Percentiles rank a stretch among this genome's conserved stretches.
Evolutionary conservation across 2,888 invertebrate genomes (phyloP).

Genomic region (Himalopsyche kuldschensis): DNA sequence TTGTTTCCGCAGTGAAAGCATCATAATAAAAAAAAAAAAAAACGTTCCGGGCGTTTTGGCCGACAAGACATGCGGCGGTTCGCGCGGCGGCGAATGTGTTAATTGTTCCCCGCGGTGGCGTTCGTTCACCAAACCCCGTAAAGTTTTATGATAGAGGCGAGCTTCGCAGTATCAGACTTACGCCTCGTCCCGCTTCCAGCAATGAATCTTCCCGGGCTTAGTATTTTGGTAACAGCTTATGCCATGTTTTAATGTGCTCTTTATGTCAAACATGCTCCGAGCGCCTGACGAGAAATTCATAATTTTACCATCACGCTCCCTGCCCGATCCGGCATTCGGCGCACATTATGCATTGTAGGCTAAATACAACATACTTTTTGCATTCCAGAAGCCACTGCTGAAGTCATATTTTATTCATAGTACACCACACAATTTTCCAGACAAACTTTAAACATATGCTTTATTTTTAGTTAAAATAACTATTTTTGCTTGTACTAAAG

Average conservation of each 20-base stretch:
- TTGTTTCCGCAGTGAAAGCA: slow-evolving; percentile 1
- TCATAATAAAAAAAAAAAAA: background rate
- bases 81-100: slow-evolving; percentile 16
- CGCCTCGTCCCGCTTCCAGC: slow-evolving; percentile 27
- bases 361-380: background rate
- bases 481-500: no score
- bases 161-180: slow-evolving; percentile 22
- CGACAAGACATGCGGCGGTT: background rate
- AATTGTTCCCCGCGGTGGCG: slow-evolving; percentile 34
- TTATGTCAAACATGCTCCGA: slow-evolving; percentile 4
- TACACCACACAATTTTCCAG: background rate
- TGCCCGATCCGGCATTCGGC: background rate
- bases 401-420: background rate
- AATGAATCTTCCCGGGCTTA: slow-evolving; percentile 29
- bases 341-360: background rate
- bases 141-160: slow-evolving; percentile 35
- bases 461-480: no score
- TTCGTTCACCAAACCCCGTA: slow-evolving; percentile 25
- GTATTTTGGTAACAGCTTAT: slow-evolving; percentile 24
- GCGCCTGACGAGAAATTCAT: background rate
- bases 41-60: background rate
- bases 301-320: background rate
- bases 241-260: slow-evolving; percentile 19
- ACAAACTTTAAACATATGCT: background rate
- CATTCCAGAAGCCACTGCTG: background rate